These are phyloP conservation scores for Maylandia zebra DNA, from an alignment of 2,113 vertebrate species.

Conservation along the genomic window DNA sequence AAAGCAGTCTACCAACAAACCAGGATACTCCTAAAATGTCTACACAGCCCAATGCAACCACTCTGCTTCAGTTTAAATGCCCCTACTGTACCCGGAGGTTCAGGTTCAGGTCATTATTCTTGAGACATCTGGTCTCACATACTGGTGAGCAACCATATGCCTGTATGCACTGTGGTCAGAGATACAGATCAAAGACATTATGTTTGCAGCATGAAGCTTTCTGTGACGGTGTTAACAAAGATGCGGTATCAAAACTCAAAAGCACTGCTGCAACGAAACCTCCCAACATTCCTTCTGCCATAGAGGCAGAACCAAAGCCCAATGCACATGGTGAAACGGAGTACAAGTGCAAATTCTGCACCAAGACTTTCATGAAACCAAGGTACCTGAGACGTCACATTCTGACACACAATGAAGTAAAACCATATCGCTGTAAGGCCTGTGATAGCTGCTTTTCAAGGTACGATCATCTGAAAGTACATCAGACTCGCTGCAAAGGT, in stretches of 20 bases:
- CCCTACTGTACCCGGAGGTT: conserved; percentile 60
- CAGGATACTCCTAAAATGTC: background rate
- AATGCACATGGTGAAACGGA: background rate
- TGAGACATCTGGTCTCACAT: conserved; percentile 60
- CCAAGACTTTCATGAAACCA: conserved; percentile 65
- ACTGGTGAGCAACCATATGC: conserved; percentile 39
- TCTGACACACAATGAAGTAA: conserved; percentile 73
- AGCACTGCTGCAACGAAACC: background rate
- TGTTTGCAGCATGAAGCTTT: conserved; percentile 59
- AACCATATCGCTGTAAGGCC: conserved; percentile 72
- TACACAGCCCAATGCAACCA: background rate
- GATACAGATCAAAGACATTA: conserved; percentile 20
- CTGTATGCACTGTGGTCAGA: conserved; percentile 58
- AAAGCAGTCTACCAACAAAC: background rate
- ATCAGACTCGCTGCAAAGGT: conserved; percentile 62
- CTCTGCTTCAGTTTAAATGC: conserved; percentile 40
- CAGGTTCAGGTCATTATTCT: conserved; percentile 44
- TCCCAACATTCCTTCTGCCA: background rate
- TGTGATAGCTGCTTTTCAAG: conserved; percentile 72
- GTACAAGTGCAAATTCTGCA: conserved; percentile 73
- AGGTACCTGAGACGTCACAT: conserved; percentile 67
- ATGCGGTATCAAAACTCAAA: background rate
- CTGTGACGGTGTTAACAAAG: conserved; percentile 41
- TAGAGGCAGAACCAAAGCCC: background rate
- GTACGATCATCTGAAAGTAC: conserved; percentile 69